Base-by-base conservation (phyloP, 2,797 vertebrate species). In the Aphelocoma californica region DNA sequence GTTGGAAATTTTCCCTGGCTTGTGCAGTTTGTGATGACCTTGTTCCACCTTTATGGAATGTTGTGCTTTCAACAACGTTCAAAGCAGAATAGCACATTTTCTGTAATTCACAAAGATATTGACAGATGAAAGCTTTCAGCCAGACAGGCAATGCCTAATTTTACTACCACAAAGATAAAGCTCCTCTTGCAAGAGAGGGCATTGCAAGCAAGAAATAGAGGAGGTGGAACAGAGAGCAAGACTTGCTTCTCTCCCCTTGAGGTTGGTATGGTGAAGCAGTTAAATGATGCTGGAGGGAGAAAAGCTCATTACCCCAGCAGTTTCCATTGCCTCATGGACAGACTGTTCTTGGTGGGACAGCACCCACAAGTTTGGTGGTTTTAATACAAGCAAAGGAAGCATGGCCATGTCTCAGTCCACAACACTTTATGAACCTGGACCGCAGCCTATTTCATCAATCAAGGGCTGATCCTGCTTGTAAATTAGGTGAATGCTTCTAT, bases 21-120 rank as follows among this genome's bases (percentile, higher is more conserved):
- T 31, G 28, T 90, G 75, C 34, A 45, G 51, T 90, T 74, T 38
- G 44, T 80, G 88, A 84, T 94, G 61, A 81, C 50, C 32, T 60
- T 75, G 26, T 74, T 82, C 72, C 29, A 47, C 48, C 53, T 57
- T 26, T 84, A 23, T n/a, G 71, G 34, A 54, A 34, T n/a, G 11
- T 57, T 48, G 38, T 66, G 61, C 72, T 88, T 73, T 87, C 81
- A 81, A 88, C 28, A 81, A 29, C 24, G 66, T 88, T 97, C 60
- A 83, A 72, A 86, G 53, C 29, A 78, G 81, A 97, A 95, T 86
- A 53, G 81, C 36, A 82, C 5, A 48, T 86, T 95, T 91, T 96
- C 50, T 96, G 45, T 73, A 73, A 66, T 75, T 86, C 44, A 66
- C 26, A 34, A 51, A 85, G 36, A 28, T 91, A 73, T 66, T 80